Evolutionary conservation across 2,113 vertebrate species (phyloP).

Genomic region (Triplophysa rosa): DNA sequence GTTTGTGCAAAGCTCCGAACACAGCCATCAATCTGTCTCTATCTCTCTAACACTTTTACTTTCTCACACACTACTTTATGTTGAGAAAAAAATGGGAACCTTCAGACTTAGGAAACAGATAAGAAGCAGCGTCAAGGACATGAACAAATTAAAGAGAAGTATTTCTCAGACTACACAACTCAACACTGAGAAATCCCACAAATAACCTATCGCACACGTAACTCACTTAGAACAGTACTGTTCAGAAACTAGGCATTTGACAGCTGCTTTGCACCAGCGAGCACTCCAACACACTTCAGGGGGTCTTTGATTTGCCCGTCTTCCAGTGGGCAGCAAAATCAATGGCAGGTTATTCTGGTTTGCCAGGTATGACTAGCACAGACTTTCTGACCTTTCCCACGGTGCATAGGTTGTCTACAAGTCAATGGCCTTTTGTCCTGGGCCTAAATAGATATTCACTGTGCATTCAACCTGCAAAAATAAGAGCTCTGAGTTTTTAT

Average conservation of each 20-base stretch:
- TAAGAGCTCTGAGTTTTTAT: constrained; percentile 44
- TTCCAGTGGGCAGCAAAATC: constrained; percentile 40
- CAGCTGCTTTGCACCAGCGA: constrained; percentile 41
- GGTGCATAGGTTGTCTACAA: constrained; percentile 18
- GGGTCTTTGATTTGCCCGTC: constrained; percentile 42
- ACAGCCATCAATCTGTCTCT: constrained; percentile 39
- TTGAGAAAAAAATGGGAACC: background rate
- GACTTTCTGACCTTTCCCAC: constrained; percentile 44
- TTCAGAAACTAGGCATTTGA: constrained; percentile 27
- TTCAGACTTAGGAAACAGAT: background rate
- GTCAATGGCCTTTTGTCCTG: constrained; percentile 47
- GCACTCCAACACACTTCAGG: constrained; percentile 32
- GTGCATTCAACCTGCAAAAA: constrained; percentile 39
- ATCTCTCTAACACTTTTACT: constrained; percentile 11
- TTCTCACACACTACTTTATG: background rate
- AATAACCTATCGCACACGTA: background rate
- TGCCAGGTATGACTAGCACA: constrained; percentile 39
- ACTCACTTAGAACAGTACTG: background rate
- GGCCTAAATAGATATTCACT: constrained; percentile 39
- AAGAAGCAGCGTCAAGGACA: background rate
- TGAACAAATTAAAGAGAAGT: background rate
- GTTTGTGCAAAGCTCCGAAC: constrained; percentile 26
- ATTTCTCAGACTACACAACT: background rate
- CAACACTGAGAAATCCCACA: background rate
- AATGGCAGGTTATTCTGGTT: constrained; percentile 47